These are phyloP conservation scores for Pteromalus puparum DNA, from an alignment of 1,140 invertebrate genomes.

Conservation along the genomic window DNA sequence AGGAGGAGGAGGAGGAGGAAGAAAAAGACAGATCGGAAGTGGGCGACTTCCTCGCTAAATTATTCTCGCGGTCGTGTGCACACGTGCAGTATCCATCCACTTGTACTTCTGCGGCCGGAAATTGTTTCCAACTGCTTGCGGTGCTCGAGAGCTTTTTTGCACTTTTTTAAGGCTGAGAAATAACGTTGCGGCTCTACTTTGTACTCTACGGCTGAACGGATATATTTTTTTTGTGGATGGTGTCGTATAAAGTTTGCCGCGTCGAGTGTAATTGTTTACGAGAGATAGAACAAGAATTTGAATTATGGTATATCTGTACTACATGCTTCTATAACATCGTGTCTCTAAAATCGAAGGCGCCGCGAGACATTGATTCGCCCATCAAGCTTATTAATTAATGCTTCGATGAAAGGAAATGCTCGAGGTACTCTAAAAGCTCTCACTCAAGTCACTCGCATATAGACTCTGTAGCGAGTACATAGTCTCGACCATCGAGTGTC, in stretches of 20 bases:
- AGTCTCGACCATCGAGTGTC: neutral
- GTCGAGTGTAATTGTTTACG: no score
- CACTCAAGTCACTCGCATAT: neutral
- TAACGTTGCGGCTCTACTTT: neutral
- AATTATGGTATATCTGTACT: no score
- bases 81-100: neutral
- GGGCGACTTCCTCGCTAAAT: slow-evolving; percentile 8
- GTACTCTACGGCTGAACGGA: no score
- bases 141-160: neutral
- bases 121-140: slow-evolving; percentile 31
- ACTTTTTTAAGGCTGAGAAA: neutral
- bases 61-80: neutral
- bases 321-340: no score
- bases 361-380: neutral
- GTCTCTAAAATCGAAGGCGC: neutral
- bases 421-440: neutral
- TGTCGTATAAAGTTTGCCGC: neutral
- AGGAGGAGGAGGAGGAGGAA: neutral
- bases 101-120: slow-evolving; percentile 18
- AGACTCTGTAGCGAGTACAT: neutral
- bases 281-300: no score
- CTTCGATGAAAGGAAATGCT: neutral
- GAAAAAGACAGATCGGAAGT: neutral
- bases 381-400: neutral
- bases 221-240: neutral